phyloP scores from a whole-genome alignment of 1,140 invertebrate genomes.

The Polyergus mexicanus region DNA sequence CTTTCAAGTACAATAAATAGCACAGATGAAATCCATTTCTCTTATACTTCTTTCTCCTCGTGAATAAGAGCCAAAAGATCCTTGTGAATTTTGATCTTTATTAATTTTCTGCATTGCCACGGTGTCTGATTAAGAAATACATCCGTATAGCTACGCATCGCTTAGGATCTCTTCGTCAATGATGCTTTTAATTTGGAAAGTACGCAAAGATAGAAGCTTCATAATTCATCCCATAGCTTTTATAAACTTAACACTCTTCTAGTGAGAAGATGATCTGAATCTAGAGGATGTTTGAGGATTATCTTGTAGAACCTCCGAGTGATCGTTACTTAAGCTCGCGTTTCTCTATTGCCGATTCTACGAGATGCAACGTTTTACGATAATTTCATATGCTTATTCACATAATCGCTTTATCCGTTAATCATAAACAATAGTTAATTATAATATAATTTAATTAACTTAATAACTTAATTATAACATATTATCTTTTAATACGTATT shows the following conservation, averaged over 20 bases:
- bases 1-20: background rate
- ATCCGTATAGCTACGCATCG: background rate
- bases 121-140: slow-evolving; percentile 15
- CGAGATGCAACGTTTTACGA: background rate
- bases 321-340: background rate
- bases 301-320: background rate
- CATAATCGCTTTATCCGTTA: background rate
- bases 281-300: background rate
- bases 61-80: background rate
- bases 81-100: slow-evolving; percentile 26
- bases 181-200: slow-evolving; percentile 20
- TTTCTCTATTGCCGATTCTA: background rate
- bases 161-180: background rate
- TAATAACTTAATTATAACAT: no score
- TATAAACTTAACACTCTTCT: slow-evolving; percentile 8
- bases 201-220: background rate
- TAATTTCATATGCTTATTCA: background rate
- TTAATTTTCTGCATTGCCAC: slow-evolving; percentile 13
- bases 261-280: background rate
- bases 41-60: background rate
- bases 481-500: no score
- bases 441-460: no score
- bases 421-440: background rate
- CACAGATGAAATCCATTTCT: background rate
- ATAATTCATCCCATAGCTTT: slow-evolving; percentile 32